A percentile compares a stretch with the other conserved stretches of the same genome.
phyloP scores from a whole-genome alignment of 53 echinoderm and acorn worm genomes.

The Luidia sarsii region DNA sequence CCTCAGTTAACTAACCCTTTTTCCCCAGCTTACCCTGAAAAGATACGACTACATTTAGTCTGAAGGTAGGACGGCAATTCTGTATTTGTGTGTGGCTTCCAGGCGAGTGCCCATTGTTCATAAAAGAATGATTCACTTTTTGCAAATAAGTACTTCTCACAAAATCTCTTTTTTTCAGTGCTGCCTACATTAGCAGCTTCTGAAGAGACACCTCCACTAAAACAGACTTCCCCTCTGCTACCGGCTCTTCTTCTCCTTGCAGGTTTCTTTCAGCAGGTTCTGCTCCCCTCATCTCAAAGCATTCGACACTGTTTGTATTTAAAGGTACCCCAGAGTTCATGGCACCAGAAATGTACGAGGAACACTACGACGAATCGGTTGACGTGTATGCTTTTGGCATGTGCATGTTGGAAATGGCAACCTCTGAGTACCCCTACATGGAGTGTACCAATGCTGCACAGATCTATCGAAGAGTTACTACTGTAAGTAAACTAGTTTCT shows the following conservation, averaged over 20 bases:
- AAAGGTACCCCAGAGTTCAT: slow-evolving; percentile 99
- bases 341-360: slow-evolving; percentile 99
- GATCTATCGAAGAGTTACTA: slow-evolving; percentile 93
- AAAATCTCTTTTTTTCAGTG: slow-evolving; percentile 18
- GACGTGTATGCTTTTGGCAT: slow-evolving; percentile 99
- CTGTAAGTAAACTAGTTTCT: slow-evolving; percentile 75
- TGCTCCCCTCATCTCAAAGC: slow-evolving; percentile 61
- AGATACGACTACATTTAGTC: slow-evolving; percentile 6
- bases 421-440: slow-evolving; percentile 95
- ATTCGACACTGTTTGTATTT: slow-evolving; percentile 80
- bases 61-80: slow-evolving; percentile 40
- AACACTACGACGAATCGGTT: slow-evolving; percentile 98
- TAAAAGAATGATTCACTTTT: too few species aligned
- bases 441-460: slow-evolving; percentile 97
- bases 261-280: slow-evolving; percentile 70
- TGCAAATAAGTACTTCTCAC: too few species aligned
- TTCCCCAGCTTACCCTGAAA: slow-evolving; percentile 17
- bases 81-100: not conserved
- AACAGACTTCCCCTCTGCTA: slow-evolving; percentile 49
- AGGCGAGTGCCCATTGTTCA: too few species aligned
- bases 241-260: slow-evolving; percentile 52
- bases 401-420: slow-evolving; percentile 99
- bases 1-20: slow-evolving; percentile 1
- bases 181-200: not conserved
- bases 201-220: slow-evolving; percentile 52